Evolutionary conservation across 2,113 vertebrate genomes (phyloP), one percentile per base, ranked within the genome.

Genomic region (Colinus virginianus): DNA sequence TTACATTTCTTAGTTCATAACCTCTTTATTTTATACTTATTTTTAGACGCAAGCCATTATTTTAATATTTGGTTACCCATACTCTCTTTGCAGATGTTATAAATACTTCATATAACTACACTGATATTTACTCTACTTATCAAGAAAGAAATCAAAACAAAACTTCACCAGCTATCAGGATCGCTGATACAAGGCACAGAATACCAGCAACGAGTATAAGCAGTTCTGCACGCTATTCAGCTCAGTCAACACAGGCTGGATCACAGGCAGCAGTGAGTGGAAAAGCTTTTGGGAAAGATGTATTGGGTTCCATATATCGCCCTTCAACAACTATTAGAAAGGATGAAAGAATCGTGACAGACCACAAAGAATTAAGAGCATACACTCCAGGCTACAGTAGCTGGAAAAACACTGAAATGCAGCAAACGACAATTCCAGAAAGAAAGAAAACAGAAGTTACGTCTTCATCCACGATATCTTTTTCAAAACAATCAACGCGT

Each of bases 51-150:
- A 70, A 80, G 20, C 45, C 51, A 15, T 78, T 74, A 69, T 84
- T 96, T 66, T 94, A 74, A 76, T 90, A 18, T 89, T 86, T 46
- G 84, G 49, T 64, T 9, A 3, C 90, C 43, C 97, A 58, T 59
- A 90, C 55, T 62, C 40, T 96, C 94, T 81, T 90, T 82, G 53
- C 96, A 99, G 99, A 98, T 93, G 97, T 98, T 94, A 97, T 98
- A 97, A 97, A 97, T 80, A 94, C 97, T 42, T 74, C 96, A 25
- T 97, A 97, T 79, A 95, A 95, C 11, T 98, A 98, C 63, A 95
- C 94, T 72, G 96, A 96, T 95, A 97, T 89, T 97, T 92, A 94
- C 53, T 96, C 98, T 68, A 61, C 95, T 51, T 93, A 97, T 11
- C 95, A 94, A 90, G 98, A 97, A 92, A 98, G 97, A 87, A 97